phyloP scores from a whole-genome alignment of 2,797 vertebrate species.

The Sphenodon punctatus region DNA sequence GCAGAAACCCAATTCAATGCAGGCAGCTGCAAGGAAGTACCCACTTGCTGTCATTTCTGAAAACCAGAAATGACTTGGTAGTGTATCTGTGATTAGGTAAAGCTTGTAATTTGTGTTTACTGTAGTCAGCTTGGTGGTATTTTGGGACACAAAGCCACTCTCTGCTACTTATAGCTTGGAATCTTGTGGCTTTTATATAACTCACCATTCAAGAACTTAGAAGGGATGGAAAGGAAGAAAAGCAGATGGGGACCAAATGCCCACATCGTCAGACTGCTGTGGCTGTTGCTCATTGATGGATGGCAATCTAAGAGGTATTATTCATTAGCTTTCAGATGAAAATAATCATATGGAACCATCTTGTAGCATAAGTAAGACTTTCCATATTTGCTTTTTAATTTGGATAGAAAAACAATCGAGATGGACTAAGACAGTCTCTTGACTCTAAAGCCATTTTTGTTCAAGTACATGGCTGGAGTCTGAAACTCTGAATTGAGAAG shows the following conservation, averaged over 20 bases:
- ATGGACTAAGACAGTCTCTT: constrained; percentile 17
- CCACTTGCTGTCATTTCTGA: constrained; percentile 56
- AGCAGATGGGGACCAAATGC: not conserved
- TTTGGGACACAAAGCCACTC: constrained; percentile 74
- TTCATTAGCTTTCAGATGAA: not conserved
- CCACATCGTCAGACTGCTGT: accelerated
- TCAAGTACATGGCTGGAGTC: too few relatives aligned
- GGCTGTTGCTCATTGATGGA: not conserved
- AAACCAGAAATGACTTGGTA: constrained; percentile 74
- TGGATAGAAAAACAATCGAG: constrained; percentile 21
- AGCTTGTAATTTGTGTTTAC: constrained; percentile 81
- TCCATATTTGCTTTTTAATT: not conserved
- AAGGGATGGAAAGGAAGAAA: constrained; percentile 18
- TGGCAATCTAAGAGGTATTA: not conserved
- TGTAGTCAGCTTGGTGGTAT: constrained; percentile 77
- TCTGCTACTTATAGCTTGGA: constrained; percentile 77
- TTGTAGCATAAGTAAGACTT: not conserved
- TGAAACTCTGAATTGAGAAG: too few relatives aligned
- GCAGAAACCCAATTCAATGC: constrained; percentile 36
- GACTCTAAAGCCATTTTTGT: not conserved
- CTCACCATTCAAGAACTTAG: constrained; percentile 60
- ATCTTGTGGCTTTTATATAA: constrained; percentile 76
- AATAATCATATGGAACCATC: not conserved
- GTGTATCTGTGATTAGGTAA: constrained; percentile 69
- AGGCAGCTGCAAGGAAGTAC: constrained; percentile 62